A percentile compares a stretch with the other conserved stretches of the same genome.
Conservation (phyloP, 2,113 vertebrate species). For the Alethe castanea region DNA sequence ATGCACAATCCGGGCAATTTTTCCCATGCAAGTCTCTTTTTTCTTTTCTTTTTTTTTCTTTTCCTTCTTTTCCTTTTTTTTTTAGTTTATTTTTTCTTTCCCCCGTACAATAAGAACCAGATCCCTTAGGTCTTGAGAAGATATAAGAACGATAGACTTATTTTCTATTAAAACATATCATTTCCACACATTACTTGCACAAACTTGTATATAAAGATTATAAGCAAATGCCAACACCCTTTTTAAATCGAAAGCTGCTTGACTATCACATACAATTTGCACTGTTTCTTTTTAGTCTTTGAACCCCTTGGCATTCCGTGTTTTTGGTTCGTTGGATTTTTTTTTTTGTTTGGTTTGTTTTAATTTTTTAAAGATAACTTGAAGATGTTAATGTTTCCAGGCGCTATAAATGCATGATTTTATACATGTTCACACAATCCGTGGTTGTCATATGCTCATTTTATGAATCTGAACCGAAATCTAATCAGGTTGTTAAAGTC, state of each 20-base stretch:
- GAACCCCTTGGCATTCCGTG: conserved; percentile 58
- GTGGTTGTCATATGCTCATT: conserved; percentile 73
- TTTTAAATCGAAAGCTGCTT: conserved; percentile 83
- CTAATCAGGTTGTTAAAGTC: conserved; percentile 76
- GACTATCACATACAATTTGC: conserved; percentile 87
- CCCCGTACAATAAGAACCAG: conserved; percentile 49
- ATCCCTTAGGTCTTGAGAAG: conserved; percentile 57
- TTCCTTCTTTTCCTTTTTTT: not conserved
- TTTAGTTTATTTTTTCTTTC: not conserved
- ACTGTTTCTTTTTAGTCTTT: conserved; percentile 78
- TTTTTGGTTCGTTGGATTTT: not conserved
- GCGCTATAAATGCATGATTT: conserved; percentile 77
- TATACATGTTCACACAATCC: conserved; percentile 71
- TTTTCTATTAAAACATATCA: conserved; percentile 75
- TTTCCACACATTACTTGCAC: conserved; percentile 75
- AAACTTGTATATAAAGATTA: conserved; percentile 78
- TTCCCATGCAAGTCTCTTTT: conserved; percentile 65
- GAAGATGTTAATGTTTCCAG: conserved; percentile 70
- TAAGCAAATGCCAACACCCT: conserved; percentile 78
- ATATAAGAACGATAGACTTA: conserved; percentile 64
- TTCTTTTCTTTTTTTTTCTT: not conserved
- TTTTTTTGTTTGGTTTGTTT: not conserved
- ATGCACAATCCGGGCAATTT: conserved; percentile 76
- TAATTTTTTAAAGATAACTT: conserved; percentile 51
- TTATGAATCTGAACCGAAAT: conserved; percentile 76